phyloP scores from a whole-genome alignment of 2,888 invertebrate species.

The Dicyrtomina minuta region DNA sequence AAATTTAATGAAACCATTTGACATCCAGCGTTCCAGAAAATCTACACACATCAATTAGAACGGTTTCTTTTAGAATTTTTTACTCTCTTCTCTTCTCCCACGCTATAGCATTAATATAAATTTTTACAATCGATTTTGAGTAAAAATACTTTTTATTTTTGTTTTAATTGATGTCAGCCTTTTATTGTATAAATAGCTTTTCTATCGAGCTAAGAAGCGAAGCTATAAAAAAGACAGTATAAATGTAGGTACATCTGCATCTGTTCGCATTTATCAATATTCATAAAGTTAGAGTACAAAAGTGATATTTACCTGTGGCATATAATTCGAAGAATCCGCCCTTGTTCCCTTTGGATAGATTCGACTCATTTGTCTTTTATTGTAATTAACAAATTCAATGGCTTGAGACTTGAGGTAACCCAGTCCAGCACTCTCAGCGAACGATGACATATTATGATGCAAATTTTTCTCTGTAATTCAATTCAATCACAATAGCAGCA shows the following conservation, averaged over 20 bases:
- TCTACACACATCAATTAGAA: constrained; percentile 62
- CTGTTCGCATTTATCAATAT: too few relatives aligned
- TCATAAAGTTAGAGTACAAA: too few relatives aligned
- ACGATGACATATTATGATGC: constrained; percentile 98
- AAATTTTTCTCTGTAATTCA: constrained; percentile 80
- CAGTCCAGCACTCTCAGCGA: constrained; percentile 95
- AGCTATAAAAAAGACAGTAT: too few relatives aligned
- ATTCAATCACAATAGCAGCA: not conserved
- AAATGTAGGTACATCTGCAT: too few relatives aligned
- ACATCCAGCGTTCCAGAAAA: constrained; percentile 99
- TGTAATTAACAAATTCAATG: constrained; percentile 99
- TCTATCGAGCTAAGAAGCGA: too few relatives aligned
- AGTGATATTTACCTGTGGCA: constrained; percentile 93
- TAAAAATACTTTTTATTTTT: too few relatives aligned
- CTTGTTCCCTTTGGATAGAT: constrained; percentile 99
- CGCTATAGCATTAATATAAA: too few relatives aligned
- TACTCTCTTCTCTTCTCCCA: too few relatives aligned
- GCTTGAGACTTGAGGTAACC: constrained; percentile 93
- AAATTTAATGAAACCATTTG: constrained; percentile 99
- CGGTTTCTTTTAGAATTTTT: not conserved
- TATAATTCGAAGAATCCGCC: constrained; percentile 98
- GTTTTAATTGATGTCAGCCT: too few relatives aligned
- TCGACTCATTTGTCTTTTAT: constrained; percentile 97
- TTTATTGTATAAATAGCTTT: too few relatives aligned
- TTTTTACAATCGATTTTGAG: too few relatives aligned